Evolutionary conservation across 2,888 invertebrate genomes (phyloP).

Genomic region (Luffia ferchaultella): DNA sequence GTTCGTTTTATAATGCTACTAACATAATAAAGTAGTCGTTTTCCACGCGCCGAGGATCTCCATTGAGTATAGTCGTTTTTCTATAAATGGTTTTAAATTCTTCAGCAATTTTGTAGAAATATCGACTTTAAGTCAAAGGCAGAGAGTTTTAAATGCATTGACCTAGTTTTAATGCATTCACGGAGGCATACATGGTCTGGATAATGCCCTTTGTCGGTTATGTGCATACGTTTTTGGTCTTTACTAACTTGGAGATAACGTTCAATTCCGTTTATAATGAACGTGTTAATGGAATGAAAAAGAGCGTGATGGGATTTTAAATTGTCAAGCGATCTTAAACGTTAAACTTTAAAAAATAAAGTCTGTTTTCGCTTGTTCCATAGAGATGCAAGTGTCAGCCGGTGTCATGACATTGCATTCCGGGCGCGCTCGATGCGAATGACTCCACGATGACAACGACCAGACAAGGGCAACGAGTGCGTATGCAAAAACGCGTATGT

Average conservation of each 20-base stretch:
- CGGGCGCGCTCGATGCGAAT: constrained; percentile 43
- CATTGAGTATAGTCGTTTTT: constrained; percentile 35
- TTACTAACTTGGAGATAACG: constrained; percentile 28
- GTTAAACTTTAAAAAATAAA: constrained; percentile 2
- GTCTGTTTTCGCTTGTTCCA: constrained; percentile 17
- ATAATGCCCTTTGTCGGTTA: constrained; percentile 39
- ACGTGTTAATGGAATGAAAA: constrained; percentile 5
- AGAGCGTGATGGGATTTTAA: constrained; percentile 16
- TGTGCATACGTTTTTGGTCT: constrained; percentile 30
- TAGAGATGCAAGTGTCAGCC: constrained; percentile 23
- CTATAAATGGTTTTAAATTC: constrained; percentile 25
- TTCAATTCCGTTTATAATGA: constrained; percentile 28
- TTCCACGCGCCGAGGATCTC: constrained; percentile 26
- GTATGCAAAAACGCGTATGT: constrained; percentile 23
- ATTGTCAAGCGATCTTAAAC: constrained; percentile 9
- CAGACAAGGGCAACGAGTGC: constrained; percentile 54
- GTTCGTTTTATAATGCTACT: constrained; percentile 16
- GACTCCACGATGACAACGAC: constrained; percentile 55
- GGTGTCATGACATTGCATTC: constrained; percentile 59
- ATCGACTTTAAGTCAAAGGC: constrained; percentile 17
- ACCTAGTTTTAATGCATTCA: constrained; percentile 19
- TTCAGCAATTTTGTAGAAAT: constrained; percentile 16
- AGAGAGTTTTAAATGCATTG: constrained; percentile 24
- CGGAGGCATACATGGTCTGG: constrained; percentile 31
- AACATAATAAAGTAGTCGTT: constrained; percentile 25